Base-by-base conservation (phyloP, 1,140 invertebrate species). In the Bombus superbus region DNA sequence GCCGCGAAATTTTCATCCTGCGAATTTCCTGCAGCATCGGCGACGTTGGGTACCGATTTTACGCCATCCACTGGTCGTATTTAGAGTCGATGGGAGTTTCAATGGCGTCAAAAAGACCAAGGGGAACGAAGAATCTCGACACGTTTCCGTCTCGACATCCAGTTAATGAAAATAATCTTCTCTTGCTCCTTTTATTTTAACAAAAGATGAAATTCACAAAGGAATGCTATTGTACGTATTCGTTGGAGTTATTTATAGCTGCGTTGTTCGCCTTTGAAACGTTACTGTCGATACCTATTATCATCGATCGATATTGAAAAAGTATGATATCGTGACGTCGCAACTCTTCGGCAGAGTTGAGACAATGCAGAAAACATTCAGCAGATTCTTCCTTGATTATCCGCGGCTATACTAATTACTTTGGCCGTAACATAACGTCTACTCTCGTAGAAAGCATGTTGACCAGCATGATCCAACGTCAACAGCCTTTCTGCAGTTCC, bases 381-480 rank as follows among this genome's bases (percentile, higher is more conserved):
- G 5, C 5, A 8, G 47, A 53, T 6, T 22, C 47, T 6, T 53
- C 18, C 18, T 53, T 22, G 18, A 22, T 22, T 13, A 53, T 22
- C 47, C 0, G 47, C 4, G 0, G 6, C 5, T 8, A 22, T 6
- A 1, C 18, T 22, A 53, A 53, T 53, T 5, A 1, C 18, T 53
- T 22, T 8, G 47, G 2, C 2, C 18, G 6, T 53, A 0, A 8
- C 8, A 2, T 22, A 8, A 22, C 47, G 47, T 53, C 47, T 53
- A 8, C 18, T 22, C 47, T 18, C 0, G 0, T 5, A 22, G 47
- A 18, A 53, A 53, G 15, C 6, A 47, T 6, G 47, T 22, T 22
- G 6, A 53, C 18, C 47, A 53, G 6, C 47, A 22, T 53, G 18
- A 53, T 53, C 47, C 5, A 22, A 22, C 47, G 0, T 53, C 0